These are phyloP conservation scores for Bettongia penicillata DNA, from an alignment of 2,113 vertebrate species.

Conservation along the genomic window DNA sequence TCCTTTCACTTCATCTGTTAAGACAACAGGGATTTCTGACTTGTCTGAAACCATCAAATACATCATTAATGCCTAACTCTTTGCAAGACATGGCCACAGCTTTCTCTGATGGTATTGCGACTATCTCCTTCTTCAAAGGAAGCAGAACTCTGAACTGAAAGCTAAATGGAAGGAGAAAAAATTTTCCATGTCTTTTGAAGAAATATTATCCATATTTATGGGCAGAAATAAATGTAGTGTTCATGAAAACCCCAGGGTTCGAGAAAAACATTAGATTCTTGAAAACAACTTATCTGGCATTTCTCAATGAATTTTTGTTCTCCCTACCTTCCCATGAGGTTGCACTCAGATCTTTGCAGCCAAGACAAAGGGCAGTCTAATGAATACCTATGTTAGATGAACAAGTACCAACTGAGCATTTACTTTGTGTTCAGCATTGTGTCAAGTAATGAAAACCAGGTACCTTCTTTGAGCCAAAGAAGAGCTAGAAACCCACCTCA, in stretches of 20 bases:
- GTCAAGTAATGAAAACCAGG: neutral
- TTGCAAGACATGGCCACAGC: neutral
- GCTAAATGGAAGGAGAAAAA: neutral
- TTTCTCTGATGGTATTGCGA: neutral
- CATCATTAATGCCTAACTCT: neutral
- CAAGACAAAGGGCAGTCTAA: conserved; percentile 19
- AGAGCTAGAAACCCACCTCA: neutral
- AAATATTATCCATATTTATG: conserved; percentile 29
- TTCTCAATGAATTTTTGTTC: conserved; percentile 33
- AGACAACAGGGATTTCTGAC: neutral
- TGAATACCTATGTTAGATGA: conserved; percentile 5
- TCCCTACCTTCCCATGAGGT: neutral
- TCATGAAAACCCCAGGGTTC: conserved; percentile 14
- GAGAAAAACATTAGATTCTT: neutral
- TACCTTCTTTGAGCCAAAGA: neutral
- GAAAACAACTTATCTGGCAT: neutral
- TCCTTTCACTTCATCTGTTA: neutral
- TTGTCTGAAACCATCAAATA: neutral
- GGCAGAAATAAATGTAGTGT: conserved; percentile 53
- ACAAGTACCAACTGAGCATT: conserved; percentile 11
- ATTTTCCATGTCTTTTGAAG: conserved; percentile 39
- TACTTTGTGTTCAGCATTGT: neutral
- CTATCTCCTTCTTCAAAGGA: neutral
- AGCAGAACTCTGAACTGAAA: neutral
- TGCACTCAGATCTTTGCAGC: neutral